Base-by-base conservation (phyloP, 2,113 vertebrate species). In the Prolemur simus region DNA sequence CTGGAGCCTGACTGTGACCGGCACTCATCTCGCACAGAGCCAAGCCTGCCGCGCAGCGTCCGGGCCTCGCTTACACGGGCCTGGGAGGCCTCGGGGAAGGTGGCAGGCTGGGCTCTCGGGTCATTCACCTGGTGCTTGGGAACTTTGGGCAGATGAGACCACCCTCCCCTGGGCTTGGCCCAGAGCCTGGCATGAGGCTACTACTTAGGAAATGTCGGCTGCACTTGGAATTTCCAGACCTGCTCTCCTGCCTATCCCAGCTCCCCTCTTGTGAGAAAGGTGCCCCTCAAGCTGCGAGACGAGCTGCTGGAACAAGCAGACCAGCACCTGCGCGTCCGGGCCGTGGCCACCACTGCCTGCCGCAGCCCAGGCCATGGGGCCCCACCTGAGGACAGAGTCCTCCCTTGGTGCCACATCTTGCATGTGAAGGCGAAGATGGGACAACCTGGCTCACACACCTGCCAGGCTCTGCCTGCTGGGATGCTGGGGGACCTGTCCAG, bases 1-100 rank as follows among this genome's bases (percentile, higher is more conserved):
- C 66, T 66, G 21, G 45, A 2, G 0, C 42, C 12, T 34, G 60
- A 8, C 64, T 3, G 6, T 1, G 84, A n/a, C 8, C 12, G 6
- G 39, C n/a, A 10, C 0, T 2, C 0, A 3, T 4, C 8, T 81
- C 52, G n/a, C 63, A 3, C 0, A 34, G 66, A 68, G 68, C 34
- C 5, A 15, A 52, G 13, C 6, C 37, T 58, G 64, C 4, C 1
- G 14, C 23, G 39, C 2, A 6, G 60, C 60, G 63, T 66, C 45
- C 9, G 0, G 11, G 64, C 34, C 89, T 77, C 34, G 1, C 1
- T 25, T 6, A 32, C 34, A 37, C 25, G 29, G n/a, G n/a, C 66
- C 47, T 4, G 23, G n/a, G 80, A 76, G 6, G 37, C 27, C 32
- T 13, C 56, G 5, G 14, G 49, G 66, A 29, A 56, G 21, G 32